These are phyloP conservation scores for Ophiodon elongatus DNA, from an alignment of 2,113 vertebrate genomes.

Conservation along the genomic window DNA sequence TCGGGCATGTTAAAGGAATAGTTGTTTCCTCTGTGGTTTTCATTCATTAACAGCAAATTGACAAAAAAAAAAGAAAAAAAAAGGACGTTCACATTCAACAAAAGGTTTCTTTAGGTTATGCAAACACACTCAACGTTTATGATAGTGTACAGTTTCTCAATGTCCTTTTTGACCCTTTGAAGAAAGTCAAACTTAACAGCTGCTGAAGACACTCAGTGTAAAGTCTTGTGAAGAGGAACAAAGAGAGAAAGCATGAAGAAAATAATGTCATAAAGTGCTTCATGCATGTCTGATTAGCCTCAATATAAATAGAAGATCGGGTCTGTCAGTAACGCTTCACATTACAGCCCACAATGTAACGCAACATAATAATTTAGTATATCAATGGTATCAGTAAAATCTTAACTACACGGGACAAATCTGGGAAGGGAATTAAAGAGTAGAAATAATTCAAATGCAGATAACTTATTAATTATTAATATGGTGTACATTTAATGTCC, in stretches of 20 bases:
- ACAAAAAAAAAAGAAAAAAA: conserved; percentile 11
- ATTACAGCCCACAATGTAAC: conserved; percentile 10
- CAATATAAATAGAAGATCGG: neutral
- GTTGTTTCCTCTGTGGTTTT: conserved; percentile 29
- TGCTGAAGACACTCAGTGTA: neutral
- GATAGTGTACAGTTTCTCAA: conserved; percentile 9
- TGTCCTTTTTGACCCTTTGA: conserved; percentile 17
- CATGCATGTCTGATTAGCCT: conserved; percentile 43
- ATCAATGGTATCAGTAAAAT: neutral
- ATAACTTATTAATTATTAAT: neutral
- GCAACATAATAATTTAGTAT: neutral
- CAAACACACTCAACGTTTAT: conserved; percentile 33
- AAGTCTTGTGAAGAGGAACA: conserved; percentile 3
- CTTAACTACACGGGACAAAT: neutral
- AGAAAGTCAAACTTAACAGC: conserved; percentile 16
- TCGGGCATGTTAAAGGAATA: conserved; percentile 28
- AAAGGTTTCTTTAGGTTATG: conserved; percentile 45
- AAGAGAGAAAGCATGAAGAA: conserved; percentile 1
- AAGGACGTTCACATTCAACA: conserved; percentile 40
- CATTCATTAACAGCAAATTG: conserved; percentile 7
- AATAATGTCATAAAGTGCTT: conserved; percentile 41
- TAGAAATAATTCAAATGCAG: neutral
- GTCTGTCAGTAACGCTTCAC: neutral
- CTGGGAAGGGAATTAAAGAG: neutral
- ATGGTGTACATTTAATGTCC: neutral